Percentiles rank a stretch among this genome's conserved stretches.
Conservation (phyloP, 2,113 vertebrate species). For the Heterochromis multidens region DNA sequence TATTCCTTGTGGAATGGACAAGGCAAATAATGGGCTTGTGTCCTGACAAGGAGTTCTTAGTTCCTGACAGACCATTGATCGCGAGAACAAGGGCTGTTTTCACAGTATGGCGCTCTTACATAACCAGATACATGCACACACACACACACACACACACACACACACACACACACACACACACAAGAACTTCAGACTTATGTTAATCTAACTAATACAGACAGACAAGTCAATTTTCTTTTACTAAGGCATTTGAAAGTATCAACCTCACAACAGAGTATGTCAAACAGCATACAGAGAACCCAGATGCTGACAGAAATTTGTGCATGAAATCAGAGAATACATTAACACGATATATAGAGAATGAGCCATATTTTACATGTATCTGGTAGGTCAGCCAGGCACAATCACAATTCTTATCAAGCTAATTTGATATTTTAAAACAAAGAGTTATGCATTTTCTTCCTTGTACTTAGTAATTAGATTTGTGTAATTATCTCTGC, state of each 20-base stretch:
- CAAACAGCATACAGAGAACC: not conserved
- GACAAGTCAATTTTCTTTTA: not conserved
- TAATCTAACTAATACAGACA: not conserved
- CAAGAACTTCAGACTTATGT: not conserved
- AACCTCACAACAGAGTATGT: not conserved
- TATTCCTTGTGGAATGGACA: slow-evolving; percentile 30
- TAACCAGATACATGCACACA: slow-evolving; percentile 16
- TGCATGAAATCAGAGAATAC: not conserved
- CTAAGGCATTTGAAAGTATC: not conserved
- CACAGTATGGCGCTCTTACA: slow-evolving; percentile 49
- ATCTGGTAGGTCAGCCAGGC: not conserved
- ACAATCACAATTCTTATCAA: not conserved
- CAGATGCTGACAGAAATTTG: not conserved
- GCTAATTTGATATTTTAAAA: not conserved
- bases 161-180: not conserved
- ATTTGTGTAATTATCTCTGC: not conserved
- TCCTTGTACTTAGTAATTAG: not conserved
- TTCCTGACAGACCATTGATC: slow-evolving; percentile 54
- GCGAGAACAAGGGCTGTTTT: slow-evolving; percentile 40
- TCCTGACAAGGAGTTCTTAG: slow-evolving; percentile 52
- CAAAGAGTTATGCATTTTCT: not conserved
- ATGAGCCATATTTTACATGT: not conserved
- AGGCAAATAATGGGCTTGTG: slow-evolving; percentile 56
- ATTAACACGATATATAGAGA: not conserved
- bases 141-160: not conserved